Evolutionary conservation across 2,888 invertebrate genomes (phyloP).

Genomic region (Chymomyza fuscimana): DNA sequence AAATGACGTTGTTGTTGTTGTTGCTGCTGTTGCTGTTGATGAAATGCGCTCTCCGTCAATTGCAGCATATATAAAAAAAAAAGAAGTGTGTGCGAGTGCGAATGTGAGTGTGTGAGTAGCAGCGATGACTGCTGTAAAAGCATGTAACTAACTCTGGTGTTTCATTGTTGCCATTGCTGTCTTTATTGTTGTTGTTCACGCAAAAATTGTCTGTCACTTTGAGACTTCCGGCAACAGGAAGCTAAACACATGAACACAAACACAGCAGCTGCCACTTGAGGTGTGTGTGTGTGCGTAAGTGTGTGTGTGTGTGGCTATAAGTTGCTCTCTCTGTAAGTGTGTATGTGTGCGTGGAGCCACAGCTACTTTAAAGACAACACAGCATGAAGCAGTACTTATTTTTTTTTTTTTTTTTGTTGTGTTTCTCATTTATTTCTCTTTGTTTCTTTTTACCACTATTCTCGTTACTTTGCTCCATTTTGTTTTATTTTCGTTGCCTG

Average conservation of each 20-base stretch:
- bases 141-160: background rate
- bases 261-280: slow-evolving; percentile 28
- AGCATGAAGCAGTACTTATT: background rate
- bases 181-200: slow-evolving; percentile 52
- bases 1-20: background rate
- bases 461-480: background rate
- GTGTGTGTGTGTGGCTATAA: background rate
- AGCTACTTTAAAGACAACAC: slow-evolving; percentile 3
- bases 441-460: background rate
- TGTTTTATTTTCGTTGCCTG: too few relatives aligned
- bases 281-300: background rate
- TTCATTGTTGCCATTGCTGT: slow-evolving; percentile 16
- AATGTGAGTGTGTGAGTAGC: background rate
- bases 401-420: slow-evolving; percentile 3
- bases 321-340: background rate
- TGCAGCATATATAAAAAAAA: slow-evolving; percentile 28
- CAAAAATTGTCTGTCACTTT: slow-evolving; percentile 70
- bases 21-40: slow-evolving; percentile 7
- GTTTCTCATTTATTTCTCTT: background rate
- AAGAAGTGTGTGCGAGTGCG: background rate
- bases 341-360: background rate
- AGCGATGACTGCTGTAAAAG: slow-evolving; percentile 31
- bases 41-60: slow-evolving; percentile 11
- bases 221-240: slow-evolving; percentile 57
- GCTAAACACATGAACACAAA: slow-evolving; percentile 31